Percentiles rank a stretch among this genome's conserved stretches.
Evolutionary conservation across 2,797 vertebrate genomes (phyloP).

Genomic region (Lepilemur ruficaudatus): DNA sequence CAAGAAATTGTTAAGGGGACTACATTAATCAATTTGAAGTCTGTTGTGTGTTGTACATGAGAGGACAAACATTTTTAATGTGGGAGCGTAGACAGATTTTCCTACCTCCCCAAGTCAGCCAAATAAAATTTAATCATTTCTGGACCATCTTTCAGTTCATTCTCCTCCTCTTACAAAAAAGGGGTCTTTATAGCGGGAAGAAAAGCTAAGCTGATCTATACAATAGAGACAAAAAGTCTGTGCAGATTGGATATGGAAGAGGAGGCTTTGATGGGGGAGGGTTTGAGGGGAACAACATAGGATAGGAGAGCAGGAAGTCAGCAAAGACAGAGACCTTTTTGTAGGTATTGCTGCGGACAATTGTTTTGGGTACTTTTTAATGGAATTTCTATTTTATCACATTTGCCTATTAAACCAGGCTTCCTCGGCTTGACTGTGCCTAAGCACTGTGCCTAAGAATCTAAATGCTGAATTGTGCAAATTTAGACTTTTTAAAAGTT

Average conservation of each 20-base stretch:
- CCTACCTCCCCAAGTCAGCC: not conserved
- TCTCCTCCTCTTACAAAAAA: not conserved
- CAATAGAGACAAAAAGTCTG: not conserved
- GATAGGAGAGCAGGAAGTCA: not conserved
- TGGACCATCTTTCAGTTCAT: not conserved
- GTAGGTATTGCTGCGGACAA: not conserved
- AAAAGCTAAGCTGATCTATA: not conserved
- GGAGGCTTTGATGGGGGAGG: not conserved
- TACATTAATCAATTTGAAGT: constrained; percentile 48
- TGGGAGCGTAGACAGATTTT: not conserved
- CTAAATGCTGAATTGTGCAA: not conserved
- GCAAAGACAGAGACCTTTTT: not conserved
- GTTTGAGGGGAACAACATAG: fast-evolving
- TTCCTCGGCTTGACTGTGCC: not conserved
- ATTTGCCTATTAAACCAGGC: not conserved
- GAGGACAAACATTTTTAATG: constrained; percentile 35
- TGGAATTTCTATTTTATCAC: not conserved
- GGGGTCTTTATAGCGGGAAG: not conserved
- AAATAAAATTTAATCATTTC: not conserved
- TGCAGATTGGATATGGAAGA: not conserved
- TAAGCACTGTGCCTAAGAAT: no score
- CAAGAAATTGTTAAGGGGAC: constrained; percentile 21
- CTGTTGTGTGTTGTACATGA: not conserved
- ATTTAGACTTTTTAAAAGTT: not conserved
- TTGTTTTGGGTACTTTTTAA: not conserved